Percentiles rank a stretch among this genome's conserved stretches.
These are phyloP conservation scores for Halcyon senegalensis DNA, from an alignment of 2,113 vertebrate genomes.

Conservation along the genomic window DNA sequence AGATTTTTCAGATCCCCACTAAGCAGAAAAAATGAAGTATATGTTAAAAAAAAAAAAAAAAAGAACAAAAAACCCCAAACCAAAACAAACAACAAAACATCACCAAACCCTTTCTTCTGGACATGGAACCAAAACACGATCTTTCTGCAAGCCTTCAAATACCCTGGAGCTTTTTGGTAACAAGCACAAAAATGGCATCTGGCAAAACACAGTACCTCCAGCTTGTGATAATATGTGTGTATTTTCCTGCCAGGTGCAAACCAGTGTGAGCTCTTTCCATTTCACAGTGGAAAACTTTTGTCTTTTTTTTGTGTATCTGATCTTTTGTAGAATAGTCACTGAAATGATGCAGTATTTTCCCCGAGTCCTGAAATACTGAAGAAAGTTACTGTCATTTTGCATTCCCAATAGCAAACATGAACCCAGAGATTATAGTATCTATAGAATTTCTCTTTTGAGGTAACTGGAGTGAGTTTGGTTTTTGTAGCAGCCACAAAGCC, in stretches of 20 bases:
- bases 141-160: background rate
- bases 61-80: too few species aligned
- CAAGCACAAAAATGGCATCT: constrained; percentile 17
- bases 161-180: background rate
- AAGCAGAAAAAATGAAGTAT: background rate
- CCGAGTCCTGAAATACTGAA: background rate
- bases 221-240: background rate
- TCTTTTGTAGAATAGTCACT: constrained; percentile 3
- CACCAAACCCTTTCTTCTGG: background rate
- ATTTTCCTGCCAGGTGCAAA: constrained; percentile 62
- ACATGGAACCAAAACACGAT: background rate
- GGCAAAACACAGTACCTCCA: constrained; percentile 4
- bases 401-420: background rate
- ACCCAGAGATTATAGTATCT: background rate
- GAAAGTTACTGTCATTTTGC: background rate
- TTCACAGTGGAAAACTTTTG: background rate
- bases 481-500: background rate
- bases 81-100: too few species aligned
- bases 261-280: background rate
- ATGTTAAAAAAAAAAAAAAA: background rate
- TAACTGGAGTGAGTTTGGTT: background rate
- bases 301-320: constrained; percentile 4
- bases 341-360: background rate
- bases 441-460: background rate
- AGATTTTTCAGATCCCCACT: background rate